Percentiles rank a stretch among this genome's conserved stretches.
Conservation (phyloP, 1,140 invertebrate genomes). For the Drosophila subobscura region DNA sequence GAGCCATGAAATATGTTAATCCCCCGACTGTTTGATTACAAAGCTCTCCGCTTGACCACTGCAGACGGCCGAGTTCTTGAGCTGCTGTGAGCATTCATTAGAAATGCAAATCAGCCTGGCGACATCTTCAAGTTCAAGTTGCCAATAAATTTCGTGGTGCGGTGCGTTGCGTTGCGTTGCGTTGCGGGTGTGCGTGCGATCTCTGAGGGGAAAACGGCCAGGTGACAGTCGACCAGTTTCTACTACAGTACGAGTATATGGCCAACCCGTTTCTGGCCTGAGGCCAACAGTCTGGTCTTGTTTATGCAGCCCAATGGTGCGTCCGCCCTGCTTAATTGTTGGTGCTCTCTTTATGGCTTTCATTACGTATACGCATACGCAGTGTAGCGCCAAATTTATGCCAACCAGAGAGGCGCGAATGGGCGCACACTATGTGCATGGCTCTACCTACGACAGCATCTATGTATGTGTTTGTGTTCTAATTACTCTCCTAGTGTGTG, state of each 20-base stretch:
- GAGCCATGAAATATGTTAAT: slow-evolving; percentile 38
- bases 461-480: slow-evolving; percentile 48
- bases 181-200: slow-evolving; percentile 38
- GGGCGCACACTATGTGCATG: not conserved
- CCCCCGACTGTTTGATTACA: slow-evolving; percentile 15
- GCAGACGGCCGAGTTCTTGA: slow-evolving; percentile 44
- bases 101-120: slow-evolving; percentile 66
- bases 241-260: not conserved
- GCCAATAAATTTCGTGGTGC: slow-evolving; percentile 61
- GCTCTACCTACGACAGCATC: not conserved
- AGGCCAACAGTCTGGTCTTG: slow-evolving; percentile 33
- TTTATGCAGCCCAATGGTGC: slow-evolving; percentile 18
- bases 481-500: slow-evolving; percentile 51
- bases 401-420: slow-evolving; percentile 26
- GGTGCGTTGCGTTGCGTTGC: no score
- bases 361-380: slow-evolving; percentile 73
- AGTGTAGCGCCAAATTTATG: slow-evolving; percentile 62
- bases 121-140: slow-evolving; percentile 74
- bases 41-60: slow-evolving; percentile 16
- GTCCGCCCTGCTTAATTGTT: slow-evolving; percentile 31
- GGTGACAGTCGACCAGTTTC: slow-evolving; percentile 65
- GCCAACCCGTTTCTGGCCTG: slow-evolving; percentile 51
- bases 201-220: slow-evolving; percentile 40
- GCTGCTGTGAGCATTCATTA: slow-evolving; percentile 58
- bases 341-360: slow-evolving; percentile 35